A percentile compares a stretch with the other conserved stretches of the same genome.
Evolutionary conservation across 2,113 vertebrate species (phyloP).

Genomic region (Oostethus manadensis): DNA sequence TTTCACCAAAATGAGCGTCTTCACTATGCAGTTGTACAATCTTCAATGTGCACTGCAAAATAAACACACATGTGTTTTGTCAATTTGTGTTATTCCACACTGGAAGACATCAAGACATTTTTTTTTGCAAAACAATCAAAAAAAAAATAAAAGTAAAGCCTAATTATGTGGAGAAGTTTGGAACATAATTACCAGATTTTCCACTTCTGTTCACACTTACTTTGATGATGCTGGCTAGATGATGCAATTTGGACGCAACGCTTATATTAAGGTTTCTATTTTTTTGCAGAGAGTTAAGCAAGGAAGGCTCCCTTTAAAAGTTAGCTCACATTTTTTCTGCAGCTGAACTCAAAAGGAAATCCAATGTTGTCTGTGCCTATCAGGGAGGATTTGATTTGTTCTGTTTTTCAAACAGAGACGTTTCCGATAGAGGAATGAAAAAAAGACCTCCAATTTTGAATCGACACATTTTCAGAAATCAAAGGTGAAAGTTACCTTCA

Average conservation of each 20-base stretch:
- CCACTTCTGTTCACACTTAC: slow-evolving; percentile 19
- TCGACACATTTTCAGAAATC: slow-evolving; percentile 28
- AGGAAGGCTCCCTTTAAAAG: slow-evolving; percentile 4
- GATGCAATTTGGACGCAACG: slow-evolving; percentile 54
- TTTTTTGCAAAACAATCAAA: neutral
- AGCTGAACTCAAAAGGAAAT: neutral
- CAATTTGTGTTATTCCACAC: slow-evolving; percentile 6
- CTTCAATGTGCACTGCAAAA: neutral
- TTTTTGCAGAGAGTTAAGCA: slow-evolving; percentile 3
- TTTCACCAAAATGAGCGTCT: no score
- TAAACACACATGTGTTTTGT: neutral
- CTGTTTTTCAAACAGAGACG: slow-evolving; percentile 45
- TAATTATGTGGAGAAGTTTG: slow-evolving; percentile 10
- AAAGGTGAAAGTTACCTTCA: no score
- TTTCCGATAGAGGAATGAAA: slow-evolving; percentile 49
- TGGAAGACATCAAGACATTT: slow-evolving; percentile 11
- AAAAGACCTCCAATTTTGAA: slow-evolving; percentile 56
- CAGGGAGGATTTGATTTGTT: neutral
- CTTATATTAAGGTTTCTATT: neutral
- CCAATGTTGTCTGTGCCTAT: neutral
- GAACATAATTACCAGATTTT: slow-evolving; percentile 7
- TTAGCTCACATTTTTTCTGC: neutral
- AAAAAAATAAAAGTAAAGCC: slow-evolving; percentile 16
- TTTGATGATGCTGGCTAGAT: slow-evolving; percentile 40
- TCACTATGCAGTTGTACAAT: no score